Base-by-base conservation (phyloP, 2,113 vertebrate species). In the Thinocorus orbignyianus region DNA sequence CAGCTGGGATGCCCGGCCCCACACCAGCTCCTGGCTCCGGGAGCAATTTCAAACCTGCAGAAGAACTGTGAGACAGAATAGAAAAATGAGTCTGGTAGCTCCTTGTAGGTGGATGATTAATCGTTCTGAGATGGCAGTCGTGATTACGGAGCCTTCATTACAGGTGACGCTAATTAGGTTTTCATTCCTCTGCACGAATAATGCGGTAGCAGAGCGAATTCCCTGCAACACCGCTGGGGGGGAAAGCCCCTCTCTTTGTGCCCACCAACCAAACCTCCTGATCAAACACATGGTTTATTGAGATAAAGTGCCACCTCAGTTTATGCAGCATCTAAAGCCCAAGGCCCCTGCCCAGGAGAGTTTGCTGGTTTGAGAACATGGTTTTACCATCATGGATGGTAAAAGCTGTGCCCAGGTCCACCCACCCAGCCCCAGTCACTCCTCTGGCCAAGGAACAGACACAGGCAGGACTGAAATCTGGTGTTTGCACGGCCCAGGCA, bases 91-190 rank as follows among this genome's bases (percentile, higher is more conserved):
- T 49, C 62, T 44, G 55, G 69, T 76, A 80, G 61, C 25, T 79
- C 72, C 17, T 16, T 78, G 54, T 68, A 91, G 52, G 83, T 84
- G 65, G 93, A 37, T 81, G 92, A 96, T 96, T 91, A 95, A 96
- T 95, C 86, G 81, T 74, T 77, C 69, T 3, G 28, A 74, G 79
- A 86, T 92, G 69, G 90, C 81, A 85, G 86, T 58, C n/a, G 7
- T 66, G 89, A 87, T 92, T 86, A 48, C 54, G 60, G 87, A 49
- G 69, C 57, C 88, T 81, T 90, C 83, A 54, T 65, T 91, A 84
- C 83, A 64, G 78, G 82, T 72, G 66, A 64, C 2, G 17, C 48
- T 78, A 95, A 41, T 41, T 13, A 41, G 41, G 41, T 41, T 41
- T 41, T 41, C 91, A 72, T 80, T 95, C 81, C 92, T 46, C 72